Percentiles rank a stretch among this genome's conserved stretches.
Evolutionary conservation across 2,888 invertebrate species (phyloP).

Genomic region (Agrotis exclamationis): DNA sequence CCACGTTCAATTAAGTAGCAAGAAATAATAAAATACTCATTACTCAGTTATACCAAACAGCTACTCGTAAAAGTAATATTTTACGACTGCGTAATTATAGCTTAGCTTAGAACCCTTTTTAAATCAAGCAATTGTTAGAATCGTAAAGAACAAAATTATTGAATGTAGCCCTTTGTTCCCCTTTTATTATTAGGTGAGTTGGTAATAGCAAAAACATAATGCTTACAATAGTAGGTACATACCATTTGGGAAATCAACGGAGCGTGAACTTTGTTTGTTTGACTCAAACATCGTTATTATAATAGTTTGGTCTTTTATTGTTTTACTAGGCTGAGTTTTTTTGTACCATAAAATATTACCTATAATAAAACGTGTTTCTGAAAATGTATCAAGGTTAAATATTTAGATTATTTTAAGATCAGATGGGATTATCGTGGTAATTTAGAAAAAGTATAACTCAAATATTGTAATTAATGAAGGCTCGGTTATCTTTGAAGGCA

Average conservation of each 20-base stretch:
- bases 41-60: no score
- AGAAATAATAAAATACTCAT: no score
- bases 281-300: constrained; percentile 29
- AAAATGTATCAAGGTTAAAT: no score
- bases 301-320: constrained; percentile 33
- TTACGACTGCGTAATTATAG: no score
- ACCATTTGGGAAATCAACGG: constrained; percentile 53
- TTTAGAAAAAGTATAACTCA: no score
- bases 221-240: constrained; percentile 30
- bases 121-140: neutral
- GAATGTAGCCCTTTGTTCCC: neutral
- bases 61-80: no score
- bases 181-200: neutral
- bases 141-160: neutral
- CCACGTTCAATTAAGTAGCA: neutral
- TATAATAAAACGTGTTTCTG: neutral
- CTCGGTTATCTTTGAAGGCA: no score
- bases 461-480: no score
- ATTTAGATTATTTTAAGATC: no score
- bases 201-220: constrained; percentile 18
- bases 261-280: constrained; percentile 37
- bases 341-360: neutral
- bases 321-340: neutral
- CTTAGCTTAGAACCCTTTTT: neutral
- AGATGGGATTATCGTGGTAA: no score